phyloP scores from a whole-genome alignment of 2,888 invertebrate genomes.

The Eurytoma californica region DNA sequence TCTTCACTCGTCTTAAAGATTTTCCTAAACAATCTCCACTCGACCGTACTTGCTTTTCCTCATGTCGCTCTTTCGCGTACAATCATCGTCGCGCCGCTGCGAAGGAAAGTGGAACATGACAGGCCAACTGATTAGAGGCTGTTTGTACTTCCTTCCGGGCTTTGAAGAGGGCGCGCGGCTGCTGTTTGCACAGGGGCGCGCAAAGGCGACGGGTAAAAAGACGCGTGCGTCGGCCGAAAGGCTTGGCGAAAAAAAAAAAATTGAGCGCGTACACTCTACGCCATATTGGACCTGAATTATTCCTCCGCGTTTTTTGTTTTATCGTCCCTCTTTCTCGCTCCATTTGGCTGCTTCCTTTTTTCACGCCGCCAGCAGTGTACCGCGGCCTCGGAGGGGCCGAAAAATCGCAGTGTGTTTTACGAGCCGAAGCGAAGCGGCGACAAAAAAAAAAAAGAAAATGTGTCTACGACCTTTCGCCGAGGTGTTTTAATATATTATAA shows the following conservation, averaged over 20 bases:
- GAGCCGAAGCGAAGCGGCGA: neutral
- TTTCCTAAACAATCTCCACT: neutral
- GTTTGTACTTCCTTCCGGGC: conserved; percentile 60
- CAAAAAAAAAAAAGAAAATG: neutral
- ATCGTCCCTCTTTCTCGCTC: neutral
- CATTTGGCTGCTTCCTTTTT: neutral
- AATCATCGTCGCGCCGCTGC: neutral
- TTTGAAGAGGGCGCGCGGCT: conserved; percentile 43
- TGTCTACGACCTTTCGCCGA: neutral
- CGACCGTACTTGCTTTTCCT: neutral
- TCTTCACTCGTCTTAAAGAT: too few species aligned
- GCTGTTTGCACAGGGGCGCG: conserved; percentile 24
- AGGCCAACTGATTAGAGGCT: conserved; percentile 65
- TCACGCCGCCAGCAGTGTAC: too few species aligned
- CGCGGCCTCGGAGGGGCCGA: neutral
- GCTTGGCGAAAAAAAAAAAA: conserved; percentile 12
- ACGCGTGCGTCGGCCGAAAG: neutral
- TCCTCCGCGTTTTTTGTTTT: neutral
- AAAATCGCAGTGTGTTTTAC: neutral
- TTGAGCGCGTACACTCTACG: neutral
- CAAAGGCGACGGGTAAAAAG: conserved; percentile 30
- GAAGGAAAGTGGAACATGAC: conserved; percentile 59
- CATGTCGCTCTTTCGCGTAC: neutral
- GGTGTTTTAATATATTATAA: conserved; percentile 19
- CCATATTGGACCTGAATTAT: conserved; percentile 46